Percentiles rank a stretch among this genome's conserved stretches.
These are phyloP conservation scores for Melanchra persicariae DNA, from an alignment of 2,888 invertebrate genomes.

Conservation along the genomic window DNA sequence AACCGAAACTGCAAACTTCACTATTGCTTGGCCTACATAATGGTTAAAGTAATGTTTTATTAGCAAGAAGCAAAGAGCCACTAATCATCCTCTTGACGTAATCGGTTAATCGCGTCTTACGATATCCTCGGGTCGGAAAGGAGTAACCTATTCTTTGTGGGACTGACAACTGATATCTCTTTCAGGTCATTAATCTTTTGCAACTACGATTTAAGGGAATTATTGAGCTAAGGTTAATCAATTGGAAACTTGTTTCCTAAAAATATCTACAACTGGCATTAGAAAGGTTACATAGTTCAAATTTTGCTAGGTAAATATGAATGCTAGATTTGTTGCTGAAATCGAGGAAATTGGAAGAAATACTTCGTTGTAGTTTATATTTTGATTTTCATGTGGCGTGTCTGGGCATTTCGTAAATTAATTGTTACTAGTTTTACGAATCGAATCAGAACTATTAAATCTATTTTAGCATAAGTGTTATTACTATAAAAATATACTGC, in stretches of 20 bases:
- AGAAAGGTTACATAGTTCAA: conserved; percentile 21
- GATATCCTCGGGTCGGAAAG: conserved; percentile 18
- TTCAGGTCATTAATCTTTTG: conserved; percentile 25
- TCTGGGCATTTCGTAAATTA: not conserved
- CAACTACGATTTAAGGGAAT: conserved; percentile 16
- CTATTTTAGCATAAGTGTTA: too few species aligned
- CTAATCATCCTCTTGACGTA: conserved; percentile 39
- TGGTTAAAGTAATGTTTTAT: conserved; percentile 21
- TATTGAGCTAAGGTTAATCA: conserved; percentile 16
- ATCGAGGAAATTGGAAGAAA: not conserved
- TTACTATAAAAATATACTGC: not conserved
- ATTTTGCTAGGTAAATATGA: not conserved
- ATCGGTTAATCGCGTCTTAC: conserved; percentile 20
- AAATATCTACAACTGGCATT: conserved; percentile 12
- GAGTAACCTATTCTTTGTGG: conserved; percentile 22
- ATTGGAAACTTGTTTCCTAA: conserved; percentile 24
- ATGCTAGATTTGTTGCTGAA: not conserved
- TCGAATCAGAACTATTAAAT: not conserved
- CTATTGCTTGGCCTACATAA: conserved; percentile 1
- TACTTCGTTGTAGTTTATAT: too few species aligned
- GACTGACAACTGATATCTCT: conserved; percentile 32
- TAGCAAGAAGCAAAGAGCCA: conserved; percentile 9
- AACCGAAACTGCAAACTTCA: not conserved
- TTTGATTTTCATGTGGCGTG: not conserved
- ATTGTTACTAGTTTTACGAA: not conserved